Conservation (phyloP, 1,140 invertebrate species). For the Lineus longissimus region DNA sequence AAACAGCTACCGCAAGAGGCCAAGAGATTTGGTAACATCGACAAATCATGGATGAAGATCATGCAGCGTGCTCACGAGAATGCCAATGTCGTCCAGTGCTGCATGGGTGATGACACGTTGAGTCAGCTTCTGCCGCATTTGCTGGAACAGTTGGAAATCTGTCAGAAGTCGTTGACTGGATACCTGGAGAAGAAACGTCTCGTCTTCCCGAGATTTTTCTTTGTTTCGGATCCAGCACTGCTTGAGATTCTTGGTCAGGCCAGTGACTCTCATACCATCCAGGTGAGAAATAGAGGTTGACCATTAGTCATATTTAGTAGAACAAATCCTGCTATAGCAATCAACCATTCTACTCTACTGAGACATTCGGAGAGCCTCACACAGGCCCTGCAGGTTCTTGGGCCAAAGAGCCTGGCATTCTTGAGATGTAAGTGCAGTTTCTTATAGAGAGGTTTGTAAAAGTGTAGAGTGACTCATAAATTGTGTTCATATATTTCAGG, state of each 20-base stretch:
- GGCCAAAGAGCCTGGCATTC: not conserved
- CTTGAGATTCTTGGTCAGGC: conserved; percentile 95
- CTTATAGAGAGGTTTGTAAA: no score
- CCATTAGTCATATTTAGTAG: no score
- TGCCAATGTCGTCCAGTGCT: conserved; percentile 89
- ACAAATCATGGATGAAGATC: conserved; percentile 98
- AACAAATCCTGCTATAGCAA: no score
- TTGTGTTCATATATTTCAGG: conserved; percentile 55
- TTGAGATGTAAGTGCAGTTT: no score
- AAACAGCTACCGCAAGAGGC: conserved; percentile 79
- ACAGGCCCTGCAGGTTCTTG: not conserved
- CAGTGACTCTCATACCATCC: conserved; percentile 96
- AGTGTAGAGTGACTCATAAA: not conserved
- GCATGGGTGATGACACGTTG: conserved; percentile 90
- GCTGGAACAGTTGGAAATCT: conserved; percentile 93
- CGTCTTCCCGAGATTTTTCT: conserved; percentile 96
- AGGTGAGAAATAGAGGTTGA: conserved; percentile 35
- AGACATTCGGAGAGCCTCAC: not conserved
- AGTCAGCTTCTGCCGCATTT: conserved; percentile 89
- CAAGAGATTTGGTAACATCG: conserved; percentile 84
- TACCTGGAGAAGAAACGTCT: conserved; percentile 94
- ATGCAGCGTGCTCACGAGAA: conserved; percentile 95
- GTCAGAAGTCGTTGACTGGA: conserved; percentile 94
- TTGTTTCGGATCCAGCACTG: conserved; percentile 94
- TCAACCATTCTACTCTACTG: no score